Evolutionary conservation across 2,797 vertebrate genomes (phyloP).

Genomic region (Stomatorhinus walkeri): DNA sequence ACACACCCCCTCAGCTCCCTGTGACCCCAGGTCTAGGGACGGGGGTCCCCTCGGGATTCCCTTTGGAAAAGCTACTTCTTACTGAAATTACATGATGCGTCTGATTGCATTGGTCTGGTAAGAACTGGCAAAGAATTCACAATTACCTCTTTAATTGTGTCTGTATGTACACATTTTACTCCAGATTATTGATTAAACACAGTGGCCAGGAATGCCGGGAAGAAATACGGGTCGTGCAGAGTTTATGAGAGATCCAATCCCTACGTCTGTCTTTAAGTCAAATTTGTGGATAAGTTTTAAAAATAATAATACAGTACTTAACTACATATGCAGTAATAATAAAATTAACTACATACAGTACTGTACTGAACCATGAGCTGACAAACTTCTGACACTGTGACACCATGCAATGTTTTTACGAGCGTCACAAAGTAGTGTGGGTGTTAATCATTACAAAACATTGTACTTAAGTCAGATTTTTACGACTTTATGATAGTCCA

Average conservation of each 20-base stretch:
- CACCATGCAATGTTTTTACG: background rate
- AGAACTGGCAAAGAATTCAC: background rate
- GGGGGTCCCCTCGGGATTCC: background rate
- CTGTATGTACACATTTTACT: background rate
- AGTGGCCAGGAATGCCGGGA: background rate
- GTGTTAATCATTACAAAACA: background rate
- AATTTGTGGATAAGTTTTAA: background rate
- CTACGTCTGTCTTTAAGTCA: background rate
- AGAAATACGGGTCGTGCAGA: background rate
- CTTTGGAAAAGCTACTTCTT: background rate
- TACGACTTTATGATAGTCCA: background rate
- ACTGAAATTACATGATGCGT: background rate
- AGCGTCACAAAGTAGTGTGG: background rate
- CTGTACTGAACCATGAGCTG: background rate
- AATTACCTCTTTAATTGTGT: background rate
- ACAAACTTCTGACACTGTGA: background rate
- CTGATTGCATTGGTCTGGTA: background rate
- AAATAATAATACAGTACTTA: background rate
- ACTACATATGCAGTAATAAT: background rate
- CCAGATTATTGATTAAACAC: background rate
- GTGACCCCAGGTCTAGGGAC: conserved; percentile 5
- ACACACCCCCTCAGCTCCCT: conserved; percentile 11
- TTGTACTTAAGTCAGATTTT: background rate
- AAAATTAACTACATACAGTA: background rate
- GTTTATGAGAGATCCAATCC: background rate